A percentile compares a stretch with the other conserved stretches of the same genome.
Conservation (phyloP, 92 coral and sea anemone species). For the Micromussa lordhowensis region DNA sequence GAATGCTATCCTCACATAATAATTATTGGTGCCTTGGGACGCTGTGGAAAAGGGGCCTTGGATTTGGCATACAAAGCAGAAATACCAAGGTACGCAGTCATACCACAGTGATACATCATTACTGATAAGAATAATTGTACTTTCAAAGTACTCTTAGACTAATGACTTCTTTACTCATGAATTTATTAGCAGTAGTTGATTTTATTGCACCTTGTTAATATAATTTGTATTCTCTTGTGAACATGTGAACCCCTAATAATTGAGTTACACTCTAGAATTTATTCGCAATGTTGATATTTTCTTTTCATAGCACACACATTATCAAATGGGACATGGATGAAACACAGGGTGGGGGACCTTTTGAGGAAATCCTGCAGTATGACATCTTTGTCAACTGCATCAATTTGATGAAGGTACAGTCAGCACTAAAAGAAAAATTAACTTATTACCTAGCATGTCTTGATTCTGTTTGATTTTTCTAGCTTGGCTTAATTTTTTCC, state of each 20-base stretch:
- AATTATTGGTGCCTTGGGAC: conserved; percentile 84
- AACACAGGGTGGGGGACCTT: conserved; percentile 87
- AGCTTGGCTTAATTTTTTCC: no score
- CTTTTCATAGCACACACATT: conserved; percentile 45
- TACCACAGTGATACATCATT: no score
- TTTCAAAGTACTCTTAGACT: no score
- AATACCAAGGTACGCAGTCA: conserved; percentile 74
- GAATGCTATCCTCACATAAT: conserved; percentile 61
- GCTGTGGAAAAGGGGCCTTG: conserved; percentile 77
- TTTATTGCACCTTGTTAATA: no score
- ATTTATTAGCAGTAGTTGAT: no score
- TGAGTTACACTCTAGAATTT: no score
- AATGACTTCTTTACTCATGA: no score
- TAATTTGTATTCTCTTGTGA: no score
- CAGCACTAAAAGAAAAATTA: no score
- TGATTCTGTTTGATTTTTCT: no score
- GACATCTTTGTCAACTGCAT: conserved; percentile 87
- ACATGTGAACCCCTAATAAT: background rate
- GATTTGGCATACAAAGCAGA: conserved; percentile 78
- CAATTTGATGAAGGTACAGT: conserved; percentile 62
- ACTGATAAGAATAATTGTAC: no score
- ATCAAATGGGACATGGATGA: conserved; percentile 77
- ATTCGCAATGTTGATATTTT: background rate
- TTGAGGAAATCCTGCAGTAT: conserved; percentile 68
- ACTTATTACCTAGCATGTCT: no score